A percentile compares a stretch with the other conserved stretches of the same genome.
These are phyloP conservation scores for Acridotheres tristis DNA, from an alignment of 2,797 vertebrate genomes.

Conservation along the genomic window DNA sequence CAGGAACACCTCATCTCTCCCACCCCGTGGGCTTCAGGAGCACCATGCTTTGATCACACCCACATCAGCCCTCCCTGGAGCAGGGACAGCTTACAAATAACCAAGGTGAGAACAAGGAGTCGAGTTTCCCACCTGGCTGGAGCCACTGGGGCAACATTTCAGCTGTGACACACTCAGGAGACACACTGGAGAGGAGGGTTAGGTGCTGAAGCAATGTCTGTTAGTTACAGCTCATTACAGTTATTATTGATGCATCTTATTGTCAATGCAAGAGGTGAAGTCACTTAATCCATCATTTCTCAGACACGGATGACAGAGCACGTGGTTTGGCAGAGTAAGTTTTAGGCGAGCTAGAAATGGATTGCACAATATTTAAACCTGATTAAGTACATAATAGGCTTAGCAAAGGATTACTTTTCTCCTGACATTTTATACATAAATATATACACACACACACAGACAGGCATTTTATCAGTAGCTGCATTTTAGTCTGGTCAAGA, in stretches of 20 bases:
- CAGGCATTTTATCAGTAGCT: conserved; percentile 22
- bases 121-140: background rate
- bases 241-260: conserved; percentile 28
- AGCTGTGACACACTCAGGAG: background rate
- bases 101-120: fast-evolving
- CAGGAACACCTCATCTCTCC: background rate
- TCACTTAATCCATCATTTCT: conserved; percentile 32
- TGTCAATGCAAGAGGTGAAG: conserved; percentile 24
- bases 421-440: conserved; percentile 45
- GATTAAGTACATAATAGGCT: conserved; percentile 60
- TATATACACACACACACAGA: background rate
- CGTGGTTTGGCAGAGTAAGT: conserved; percentile 36
- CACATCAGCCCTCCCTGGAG: background rate
- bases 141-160: fast-evolving
- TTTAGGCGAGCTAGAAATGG: conserved; percentile 46
- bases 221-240: conserved; percentile 36
- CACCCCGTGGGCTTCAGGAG: background rate
- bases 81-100: background rate
- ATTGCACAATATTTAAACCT: conserved; percentile 65
- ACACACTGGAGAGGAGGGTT: background rate
- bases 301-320: conserved; percentile 38
- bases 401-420: conserved; percentile 53
- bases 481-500: conserved; percentile 26
- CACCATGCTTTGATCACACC: background rate
- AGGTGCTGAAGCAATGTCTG: conserved; percentile 28